A percentile compares a stretch with the other conserved stretches of the same genome.
These are phyloP conservation scores for Drosophila miranda DNA, from an alignment of 1,140 invertebrate genomes.

Conservation along the genomic window DNA sequence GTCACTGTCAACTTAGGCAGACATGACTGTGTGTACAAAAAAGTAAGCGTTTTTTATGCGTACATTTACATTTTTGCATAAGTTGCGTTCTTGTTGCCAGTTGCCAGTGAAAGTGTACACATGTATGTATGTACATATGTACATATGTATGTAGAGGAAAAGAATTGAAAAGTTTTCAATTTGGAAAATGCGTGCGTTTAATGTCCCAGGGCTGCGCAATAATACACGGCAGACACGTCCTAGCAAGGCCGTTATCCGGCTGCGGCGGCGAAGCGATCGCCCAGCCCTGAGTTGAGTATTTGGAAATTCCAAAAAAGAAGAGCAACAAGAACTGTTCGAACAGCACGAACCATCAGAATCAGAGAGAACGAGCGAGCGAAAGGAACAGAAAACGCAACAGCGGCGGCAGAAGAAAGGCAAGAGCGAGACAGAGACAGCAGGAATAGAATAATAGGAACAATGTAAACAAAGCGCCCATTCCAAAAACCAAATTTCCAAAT, in stretches of 20 bases:
- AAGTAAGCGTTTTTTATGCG: no score
- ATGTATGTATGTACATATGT: neutral
- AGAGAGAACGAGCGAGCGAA: neutral
- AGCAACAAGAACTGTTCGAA: constrained; percentile 23
- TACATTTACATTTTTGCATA: no score
- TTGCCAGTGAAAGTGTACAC: neutral
- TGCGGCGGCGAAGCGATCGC: no score
- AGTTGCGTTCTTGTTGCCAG: no score
- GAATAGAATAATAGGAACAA: constrained; percentile 65
- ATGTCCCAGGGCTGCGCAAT: constrained; percentile 31
- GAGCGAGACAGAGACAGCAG: constrained; percentile 6
- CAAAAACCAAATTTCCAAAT: constrained; percentile 27
- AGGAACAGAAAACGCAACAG: neutral
- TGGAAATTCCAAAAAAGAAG: constrained; percentile 53
- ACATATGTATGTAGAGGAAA: constrained; percentile 3
- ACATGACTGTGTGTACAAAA: no score
- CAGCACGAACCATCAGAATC: constrained; percentile 4
- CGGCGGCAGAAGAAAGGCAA: neutral
- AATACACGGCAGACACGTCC: no score
- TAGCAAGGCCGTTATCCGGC: no score
- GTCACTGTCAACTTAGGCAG: no score
- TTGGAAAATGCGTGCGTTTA: constrained; percentile 24
- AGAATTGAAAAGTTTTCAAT: constrained; percentile 38
- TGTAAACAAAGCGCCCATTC: constrained; percentile 76
- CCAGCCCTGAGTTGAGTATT: constrained; percentile 50